A percentile compares a stretch with the other conserved stretches of the same genome.
Evolutionary conservation across 2,797 vertebrate species (phyloP).

Genomic region (Rousettus madagascariensis): DNA sequence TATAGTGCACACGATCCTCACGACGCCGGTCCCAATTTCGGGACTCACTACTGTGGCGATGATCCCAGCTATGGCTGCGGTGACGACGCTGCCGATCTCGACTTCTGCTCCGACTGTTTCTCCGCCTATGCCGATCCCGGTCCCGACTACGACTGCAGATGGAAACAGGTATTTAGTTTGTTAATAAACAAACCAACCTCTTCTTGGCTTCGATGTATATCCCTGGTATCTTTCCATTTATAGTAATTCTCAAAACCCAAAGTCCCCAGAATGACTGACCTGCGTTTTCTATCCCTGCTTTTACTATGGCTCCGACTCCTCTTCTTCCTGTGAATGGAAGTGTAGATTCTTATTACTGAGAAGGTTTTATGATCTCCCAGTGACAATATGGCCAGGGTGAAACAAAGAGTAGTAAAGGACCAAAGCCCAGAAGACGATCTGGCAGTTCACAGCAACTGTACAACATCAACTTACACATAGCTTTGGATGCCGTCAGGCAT

Average conservation of each 20-base stretch:
- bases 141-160: slow-evolving; percentile 62
- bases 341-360: neutral
- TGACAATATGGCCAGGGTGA: neutral
- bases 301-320: slow-evolving; percentile 75
- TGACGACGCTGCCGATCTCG: slow-evolving; percentile 68
- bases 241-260: neutral
- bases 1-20: slow-evolving; percentile 69
- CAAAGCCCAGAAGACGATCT: neutral
- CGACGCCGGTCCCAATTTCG: slow-evolving; percentile 66
- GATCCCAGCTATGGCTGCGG: slow-evolving; percentile 75
- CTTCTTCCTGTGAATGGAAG: slow-evolving; percentile 69
- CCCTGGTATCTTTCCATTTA: neutral
- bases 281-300: slow-evolving; percentile 78
- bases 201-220: neutral
- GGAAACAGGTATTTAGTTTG: neutral
- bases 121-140: slow-evolving; percentile 67
- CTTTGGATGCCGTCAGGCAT: neutral
- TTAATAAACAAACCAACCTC: neutral
- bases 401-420: neutral
- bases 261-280: slow-evolving; percentile 57
- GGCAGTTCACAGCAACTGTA: neutral
- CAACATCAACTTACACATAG: neutral
- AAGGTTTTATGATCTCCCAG: neutral
- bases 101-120: slow-evolving; percentile 70
- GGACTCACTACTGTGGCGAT: slow-evolving; percentile 60